Evolutionary conservation across 1,140 invertebrate species (phyloP).

Genomic region (Elymnias hypermnestra): DNA sequence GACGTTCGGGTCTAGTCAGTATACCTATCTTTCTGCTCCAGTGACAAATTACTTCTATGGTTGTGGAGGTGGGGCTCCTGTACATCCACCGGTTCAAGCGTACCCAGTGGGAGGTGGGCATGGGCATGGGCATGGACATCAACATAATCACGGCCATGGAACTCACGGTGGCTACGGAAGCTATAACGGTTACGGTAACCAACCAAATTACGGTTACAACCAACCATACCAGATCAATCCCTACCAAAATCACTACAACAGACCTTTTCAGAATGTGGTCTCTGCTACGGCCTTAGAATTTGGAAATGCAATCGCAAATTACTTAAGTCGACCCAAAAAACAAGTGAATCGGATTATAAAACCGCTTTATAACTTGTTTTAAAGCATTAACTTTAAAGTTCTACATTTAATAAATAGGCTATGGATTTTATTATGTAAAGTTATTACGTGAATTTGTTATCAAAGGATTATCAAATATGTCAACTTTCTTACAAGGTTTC

Average conservation of each 20-base stretch:
- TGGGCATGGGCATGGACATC: conserved; percentile 16
- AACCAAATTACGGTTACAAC: conserved; percentile 17
- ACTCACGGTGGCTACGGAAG: conserved; percentile 18
- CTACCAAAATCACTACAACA: too few species aligned
- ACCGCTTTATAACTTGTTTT: conserved; percentile 51
- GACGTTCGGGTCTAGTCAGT: conserved; percentile 34
- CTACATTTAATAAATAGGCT: not conserved
- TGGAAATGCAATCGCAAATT: conserved; percentile 38
- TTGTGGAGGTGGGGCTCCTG: conserved; percentile 31
- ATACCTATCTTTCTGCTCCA: conserved; percentile 50
- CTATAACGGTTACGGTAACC: not conserved
- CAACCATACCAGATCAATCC: conserved; percentile 24
- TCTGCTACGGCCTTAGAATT: conserved; percentile 49
- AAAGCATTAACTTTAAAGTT: conserved; percentile 11
- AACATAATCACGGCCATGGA: conserved; percentile 13
- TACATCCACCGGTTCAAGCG: too few species aligned
- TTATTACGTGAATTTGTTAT: not conserved
- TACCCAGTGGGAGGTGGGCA: conserved; percentile 14
- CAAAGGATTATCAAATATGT: too few species aligned
- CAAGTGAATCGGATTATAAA: conserved; percentile 46
- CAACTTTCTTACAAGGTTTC: too few species aligned
- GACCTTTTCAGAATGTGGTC: conserved; percentile 41
- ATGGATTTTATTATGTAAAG: not conserved
- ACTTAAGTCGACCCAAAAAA: conserved; percentile 43
- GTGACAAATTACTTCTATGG: conserved; percentile 58